Conservation (phyloP, 1,140 invertebrate species). For the Drosophila orosa region DNA sequence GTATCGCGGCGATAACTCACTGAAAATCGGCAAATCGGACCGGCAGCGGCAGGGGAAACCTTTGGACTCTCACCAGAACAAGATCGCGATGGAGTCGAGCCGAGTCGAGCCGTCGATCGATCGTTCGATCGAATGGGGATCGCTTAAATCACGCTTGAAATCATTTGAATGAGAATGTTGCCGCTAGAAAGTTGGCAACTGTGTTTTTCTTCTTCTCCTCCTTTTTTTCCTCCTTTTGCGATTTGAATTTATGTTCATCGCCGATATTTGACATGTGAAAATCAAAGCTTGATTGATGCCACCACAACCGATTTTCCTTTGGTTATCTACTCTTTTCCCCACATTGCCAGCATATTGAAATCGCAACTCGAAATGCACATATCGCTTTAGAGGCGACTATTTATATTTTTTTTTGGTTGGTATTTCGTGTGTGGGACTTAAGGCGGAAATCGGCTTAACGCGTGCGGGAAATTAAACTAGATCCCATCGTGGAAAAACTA, state of each 20-base stretch:
- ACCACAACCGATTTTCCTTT: slow-evolving; percentile 38
- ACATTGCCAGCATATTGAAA: slow-evolving; percentile 18
- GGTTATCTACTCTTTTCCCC: neutral
- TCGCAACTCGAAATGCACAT: slow-evolving; percentile 27
- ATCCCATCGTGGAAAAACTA: slow-evolving; percentile 17
- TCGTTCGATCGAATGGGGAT: slow-evolving; percentile 27
- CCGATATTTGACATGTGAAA: slow-evolving; percentile 72
- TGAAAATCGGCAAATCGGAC: slow-evolving; percentile 17
- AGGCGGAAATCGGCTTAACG: slow-evolving; percentile 52
- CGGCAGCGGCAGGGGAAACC: slow-evolving; percentile 37
- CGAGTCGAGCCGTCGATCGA: slow-evolving; percentile 7
- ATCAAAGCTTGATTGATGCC: slow-evolving; percentile 78
- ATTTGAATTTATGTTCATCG: slow-evolving; percentile 73
- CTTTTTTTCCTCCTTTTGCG: slow-evolving; percentile 12
- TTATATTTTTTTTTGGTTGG: neutral
- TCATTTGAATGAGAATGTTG: slow-evolving; percentile 67
- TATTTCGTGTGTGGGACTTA: slow-evolving; percentile 36
- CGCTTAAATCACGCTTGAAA: slow-evolving; percentile 51
- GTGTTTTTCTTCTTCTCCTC: slow-evolving; percentile 16
- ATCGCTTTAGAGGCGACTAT: slow-evolving; percentile 8
- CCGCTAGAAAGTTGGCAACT: slow-evolving; percentile 67
- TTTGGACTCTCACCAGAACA: slow-evolving; percentile 49
- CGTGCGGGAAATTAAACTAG: slow-evolving; percentile 52
- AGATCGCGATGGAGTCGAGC: slow-evolving; percentile 27
- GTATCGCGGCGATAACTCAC: slow-evolving; percentile 75